phyloP scores from a whole-genome alignment of 2,797 vertebrate genomes.

The Micropoecilia bifurca region DNA sequence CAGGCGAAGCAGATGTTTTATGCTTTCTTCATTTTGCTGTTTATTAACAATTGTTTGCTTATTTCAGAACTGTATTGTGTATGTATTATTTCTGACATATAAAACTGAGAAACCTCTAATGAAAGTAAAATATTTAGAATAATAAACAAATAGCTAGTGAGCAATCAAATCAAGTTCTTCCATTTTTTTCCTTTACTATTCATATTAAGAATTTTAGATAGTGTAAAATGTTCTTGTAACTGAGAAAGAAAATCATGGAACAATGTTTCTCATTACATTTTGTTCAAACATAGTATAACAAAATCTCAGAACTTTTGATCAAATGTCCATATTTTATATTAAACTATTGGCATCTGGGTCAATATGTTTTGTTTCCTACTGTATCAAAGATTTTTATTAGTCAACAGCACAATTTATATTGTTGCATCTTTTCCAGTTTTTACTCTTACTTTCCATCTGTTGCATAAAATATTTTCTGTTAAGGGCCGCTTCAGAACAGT shows the following conservation, averaged over 20 bases:
- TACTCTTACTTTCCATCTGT: neutral
- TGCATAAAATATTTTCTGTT: neutral
- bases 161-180: too few relatives aligned
- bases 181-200: neutral
- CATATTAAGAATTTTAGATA: neutral
- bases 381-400: neutral
- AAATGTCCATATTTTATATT: neutral
- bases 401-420: neutral
- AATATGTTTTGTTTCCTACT: neutral
- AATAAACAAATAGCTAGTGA: neutral
- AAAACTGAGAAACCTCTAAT: neutral
- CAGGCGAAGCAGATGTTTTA: neutral
- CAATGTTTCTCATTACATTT: neutral
- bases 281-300: neutral
- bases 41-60: neutral
- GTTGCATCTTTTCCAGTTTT: neutral
- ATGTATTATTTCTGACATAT: neutral
- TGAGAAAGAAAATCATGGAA: neutral
- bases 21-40: neutral
- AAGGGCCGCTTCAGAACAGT: conserved; percentile 14
- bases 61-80: neutral
- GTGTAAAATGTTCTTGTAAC: neutral
- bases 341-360: neutral
- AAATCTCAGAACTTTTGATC: neutral
- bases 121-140: neutral